A percentile compares a stretch with the other conserved stretches of the same genome.
These are phyloP conservation scores for Entosphenus tridentatus DNA, from an alignment of 2,113 vertebrate species.

Conservation along the genomic window DNA sequence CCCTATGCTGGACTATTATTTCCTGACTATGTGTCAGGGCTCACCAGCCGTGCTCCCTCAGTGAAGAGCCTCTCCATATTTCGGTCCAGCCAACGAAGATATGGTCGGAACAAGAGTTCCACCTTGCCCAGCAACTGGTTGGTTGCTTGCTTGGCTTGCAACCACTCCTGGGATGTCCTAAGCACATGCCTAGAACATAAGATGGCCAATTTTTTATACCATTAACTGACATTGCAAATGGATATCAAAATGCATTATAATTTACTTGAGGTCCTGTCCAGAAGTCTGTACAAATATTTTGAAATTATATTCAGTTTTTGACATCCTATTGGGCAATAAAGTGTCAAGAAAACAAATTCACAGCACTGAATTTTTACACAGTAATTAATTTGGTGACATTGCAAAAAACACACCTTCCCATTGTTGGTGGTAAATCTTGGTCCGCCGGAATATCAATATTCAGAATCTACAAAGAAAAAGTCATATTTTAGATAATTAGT, in stretches of 20 bases:
- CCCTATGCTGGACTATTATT: too few relatives aligned
- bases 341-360: too few relatives aligned
- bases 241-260: too few relatives aligned
- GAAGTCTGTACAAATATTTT: too few relatives aligned
- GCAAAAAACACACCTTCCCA: conserved; percentile 25
- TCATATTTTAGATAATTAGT: background rate
- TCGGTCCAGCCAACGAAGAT: conserved; percentile 38
- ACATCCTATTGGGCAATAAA: too few relatives aligned
- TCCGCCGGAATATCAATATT: conserved; percentile 31
- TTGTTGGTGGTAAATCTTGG: conserved; percentile 28
- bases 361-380: too few relatives aligned
- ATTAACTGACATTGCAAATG: too few relatives aligned
- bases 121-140: conserved; percentile 33
- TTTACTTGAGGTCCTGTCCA: too few relatives aligned
- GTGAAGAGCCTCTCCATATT: conserved; percentile 39
- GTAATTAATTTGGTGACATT: background rate
- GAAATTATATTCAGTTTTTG: too few relatives aligned
- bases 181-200: conserved; percentile 22
- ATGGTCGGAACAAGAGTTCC: conserved; percentile 37
- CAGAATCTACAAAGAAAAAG: conserved; percentile 23
- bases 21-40: background rate
- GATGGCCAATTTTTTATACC: background rate
- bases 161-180: conserved; percentile 27
- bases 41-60: conserved; percentile 37
- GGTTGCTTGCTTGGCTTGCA: conserved; percentile 38